Base-by-base conservation (phyloP, 2,797 vertebrate species). In the Halcyon badia region DNA sequence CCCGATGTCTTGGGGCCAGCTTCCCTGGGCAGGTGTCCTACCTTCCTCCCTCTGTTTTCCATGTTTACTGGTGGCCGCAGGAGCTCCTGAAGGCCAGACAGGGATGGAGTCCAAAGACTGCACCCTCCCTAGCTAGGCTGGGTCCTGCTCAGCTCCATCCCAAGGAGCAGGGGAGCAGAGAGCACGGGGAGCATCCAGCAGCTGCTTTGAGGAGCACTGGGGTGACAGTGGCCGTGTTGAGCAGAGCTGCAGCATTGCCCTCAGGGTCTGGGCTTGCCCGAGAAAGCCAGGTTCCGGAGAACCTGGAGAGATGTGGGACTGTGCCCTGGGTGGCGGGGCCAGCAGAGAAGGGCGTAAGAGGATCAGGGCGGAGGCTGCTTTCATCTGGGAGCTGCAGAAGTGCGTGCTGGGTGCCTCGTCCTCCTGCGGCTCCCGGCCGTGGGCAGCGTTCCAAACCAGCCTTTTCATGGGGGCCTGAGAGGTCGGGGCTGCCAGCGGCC, bases 371-470 rank as follows among this genome's bases (percentile, higher is more conserved):
- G 42, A 22, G 21, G 21, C 28, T 30, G 30, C 22, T 78, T 17
- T 37, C 49, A 1, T 12, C 16, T 4, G 51, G 49, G 51, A 73
- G 64, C 60, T 44, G 58, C 83, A 84, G 77, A 13, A 49, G 30
- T 0, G 0, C 30, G 3, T 1, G 26, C 17, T 2, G 0, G 35
- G 75, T 25, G 48, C 66, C 42, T 70, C 21, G 1, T 35, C 30
- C 46, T 44, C 37, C 56, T 6, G 94, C 56, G 31, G 65, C 51
- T 57, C 82, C 76, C 0, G n/a, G 19, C 62, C 11, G 66, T 1
- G 12, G 69, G 64, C 58, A 90, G 54, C 1, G 0, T 10, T 26
- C 68, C 78, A 85, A 78, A 65, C 46, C 62, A 26, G n/a, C 69
- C 77, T 83, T 56, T 69, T 41, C 85, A 31, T 2, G 44, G 71